These are phyloP conservation scores for Schrankia costaestrigalis DNA, from an alignment of 2,888 invertebrate species.

Conservation along the genomic window DNA sequence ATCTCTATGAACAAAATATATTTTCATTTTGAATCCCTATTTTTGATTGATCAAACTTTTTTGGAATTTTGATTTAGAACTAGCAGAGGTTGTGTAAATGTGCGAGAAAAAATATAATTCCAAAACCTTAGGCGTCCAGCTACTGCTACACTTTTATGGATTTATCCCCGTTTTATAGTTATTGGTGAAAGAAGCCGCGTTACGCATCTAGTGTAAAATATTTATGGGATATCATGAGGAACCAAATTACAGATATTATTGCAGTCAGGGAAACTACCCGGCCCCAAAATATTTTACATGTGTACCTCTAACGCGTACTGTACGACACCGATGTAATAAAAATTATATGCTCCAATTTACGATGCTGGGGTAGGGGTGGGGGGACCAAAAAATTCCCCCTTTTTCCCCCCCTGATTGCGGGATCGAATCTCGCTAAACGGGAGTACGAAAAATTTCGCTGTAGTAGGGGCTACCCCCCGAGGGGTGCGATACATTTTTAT, in stretches of 20 bases:
- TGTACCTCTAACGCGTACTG: conserved; percentile 46
- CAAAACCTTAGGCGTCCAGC: too few relatives aligned
- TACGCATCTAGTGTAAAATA: too few relatives aligned
- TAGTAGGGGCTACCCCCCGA: conserved; percentile 43
- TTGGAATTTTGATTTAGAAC: too few relatives aligned
- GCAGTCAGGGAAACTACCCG: conserved; percentile 10
- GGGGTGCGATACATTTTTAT: conserved; percentile 73
- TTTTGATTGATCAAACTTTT: too few relatives aligned
- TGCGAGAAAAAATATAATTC: too few relatives aligned
- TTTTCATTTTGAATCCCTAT: too few relatives aligned
- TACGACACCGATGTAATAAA: conserved; percentile 77
- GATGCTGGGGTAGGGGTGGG: conserved; percentile 49
- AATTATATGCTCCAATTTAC: conserved; percentile 82
- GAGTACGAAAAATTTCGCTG: conserved; percentile 63
- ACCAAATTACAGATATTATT: conserved; percentile 6
- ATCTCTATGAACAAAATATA: too few relatives aligned
- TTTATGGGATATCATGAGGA: too few relatives aligned
- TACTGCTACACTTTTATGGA: too few relatives aligned
- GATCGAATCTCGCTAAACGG: conserved; percentile 78
- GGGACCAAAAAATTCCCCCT: conserved; percentile 66
- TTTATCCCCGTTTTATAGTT: too few relatives aligned
- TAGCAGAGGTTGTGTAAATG: too few relatives aligned
- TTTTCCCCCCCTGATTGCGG: conserved; percentile 71
- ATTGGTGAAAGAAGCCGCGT: too few relatives aligned
- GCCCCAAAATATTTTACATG: conserved; percentile 14